These are phyloP conservation scores for Aplodontia rufa DNA, from an alignment of 2,113 vertebrate species.

Conservation along the genomic window DNA sequence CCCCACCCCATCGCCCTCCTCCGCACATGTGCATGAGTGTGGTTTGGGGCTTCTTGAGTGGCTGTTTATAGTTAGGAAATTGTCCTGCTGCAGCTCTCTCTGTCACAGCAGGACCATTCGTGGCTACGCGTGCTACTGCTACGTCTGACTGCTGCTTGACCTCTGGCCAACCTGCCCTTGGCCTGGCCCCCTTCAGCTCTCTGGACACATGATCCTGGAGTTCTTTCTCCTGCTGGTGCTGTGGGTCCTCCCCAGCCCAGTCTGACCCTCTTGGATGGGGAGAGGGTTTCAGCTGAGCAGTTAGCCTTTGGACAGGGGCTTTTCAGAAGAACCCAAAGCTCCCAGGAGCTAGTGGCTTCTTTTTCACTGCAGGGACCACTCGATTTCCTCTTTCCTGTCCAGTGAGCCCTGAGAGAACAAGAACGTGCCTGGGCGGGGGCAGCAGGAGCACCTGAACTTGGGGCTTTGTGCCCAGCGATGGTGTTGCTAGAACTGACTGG, in stretches of 20 bases:
- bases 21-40: neutral
- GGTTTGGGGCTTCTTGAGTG: neutral
- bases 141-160: neutral
- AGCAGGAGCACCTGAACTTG: no score
- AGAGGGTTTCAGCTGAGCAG: neutral
- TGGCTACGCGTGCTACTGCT: no score
- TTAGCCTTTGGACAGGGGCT: neutral
- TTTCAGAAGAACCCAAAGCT: neutral
- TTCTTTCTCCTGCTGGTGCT: neutral
- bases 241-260: neutral
- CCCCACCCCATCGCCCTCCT: neutral
- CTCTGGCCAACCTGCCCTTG: neutral
- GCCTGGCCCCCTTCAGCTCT: neutral
- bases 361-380: neutral
- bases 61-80: slow-evolving; percentile 42
- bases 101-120: neutral
- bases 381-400: neutral
- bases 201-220: neutral
- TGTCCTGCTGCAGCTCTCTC: neutral
- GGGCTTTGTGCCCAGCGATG: neutral
- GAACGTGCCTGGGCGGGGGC: neutral
- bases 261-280: neutral
- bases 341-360: neutral
- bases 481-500: neutral
- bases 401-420: neutral